phyloP scores from a whole-genome alignment of 2,113 vertebrate species.

The Junco hyemalis region DNA sequence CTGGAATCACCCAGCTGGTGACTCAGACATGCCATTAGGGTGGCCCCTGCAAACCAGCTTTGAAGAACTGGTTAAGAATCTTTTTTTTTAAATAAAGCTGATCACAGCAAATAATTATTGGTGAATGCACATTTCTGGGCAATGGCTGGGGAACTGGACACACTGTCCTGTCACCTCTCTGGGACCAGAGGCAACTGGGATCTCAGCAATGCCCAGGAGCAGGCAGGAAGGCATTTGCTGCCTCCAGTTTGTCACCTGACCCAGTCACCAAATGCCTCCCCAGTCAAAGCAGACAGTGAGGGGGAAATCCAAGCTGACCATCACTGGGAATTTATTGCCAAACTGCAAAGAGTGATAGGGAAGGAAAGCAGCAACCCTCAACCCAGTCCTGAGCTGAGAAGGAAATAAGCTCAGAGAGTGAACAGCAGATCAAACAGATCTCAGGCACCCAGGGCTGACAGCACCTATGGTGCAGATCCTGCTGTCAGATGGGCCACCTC shows the following conservation, averaged over 20 bases:
- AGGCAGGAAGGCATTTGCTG: neutral
- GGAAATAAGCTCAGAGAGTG: neutral
- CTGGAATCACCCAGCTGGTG: neutral
- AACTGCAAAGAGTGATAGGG: neutral
- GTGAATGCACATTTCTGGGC: neutral
- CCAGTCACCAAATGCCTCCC: neutral
- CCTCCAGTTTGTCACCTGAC: neutral
- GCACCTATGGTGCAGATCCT: neutral
- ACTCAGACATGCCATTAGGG: neutral
- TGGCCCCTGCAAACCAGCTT: neutral
- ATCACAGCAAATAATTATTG: neutral
- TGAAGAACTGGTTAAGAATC: neutral
- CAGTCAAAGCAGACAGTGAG: rapidly evolving
- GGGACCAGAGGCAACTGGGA: neutral
- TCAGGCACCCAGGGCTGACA: neutral
- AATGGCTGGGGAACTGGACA: neutral
- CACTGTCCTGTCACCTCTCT: neutral
- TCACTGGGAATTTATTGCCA: rapidly evolving
- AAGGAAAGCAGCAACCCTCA: neutral
- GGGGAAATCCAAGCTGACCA: neutral
- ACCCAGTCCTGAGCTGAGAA: neutral
- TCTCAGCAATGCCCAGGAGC: neutral
- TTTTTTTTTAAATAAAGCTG: neutral
- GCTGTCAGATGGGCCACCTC: neutral
- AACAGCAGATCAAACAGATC: neutral